phyloP scores from a whole-genome alignment of 2,113 vertebrate genomes.

The Larimichthys crocea region DNA sequence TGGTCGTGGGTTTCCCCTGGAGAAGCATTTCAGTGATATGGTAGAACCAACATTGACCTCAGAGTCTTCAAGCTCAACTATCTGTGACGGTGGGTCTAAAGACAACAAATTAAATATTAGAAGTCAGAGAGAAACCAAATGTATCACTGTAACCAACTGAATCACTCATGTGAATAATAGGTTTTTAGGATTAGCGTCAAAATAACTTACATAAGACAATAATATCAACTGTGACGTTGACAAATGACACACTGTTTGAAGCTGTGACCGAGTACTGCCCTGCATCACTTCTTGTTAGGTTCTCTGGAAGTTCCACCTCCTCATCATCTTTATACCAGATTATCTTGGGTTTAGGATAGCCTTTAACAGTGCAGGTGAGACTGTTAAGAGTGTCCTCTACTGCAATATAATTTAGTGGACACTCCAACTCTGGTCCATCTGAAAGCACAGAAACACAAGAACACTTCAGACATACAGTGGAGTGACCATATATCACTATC shows the following conservation, averaged over 20 bases:
- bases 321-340: conserved; percentile 61
- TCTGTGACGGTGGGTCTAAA: conserved; percentile 67
- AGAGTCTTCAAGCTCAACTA: conserved; percentile 68
- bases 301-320: conserved; percentile 37
- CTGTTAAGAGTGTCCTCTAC: conserved; percentile 30
- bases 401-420: conserved; percentile 25
- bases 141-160: neutral
- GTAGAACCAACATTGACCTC: conserved; percentile 43
- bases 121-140: conserved; percentile 1
- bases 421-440: conserved; percentile 60
- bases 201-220: conserved; percentile 63
- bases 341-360: conserved; percentile 29
- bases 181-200: neutral
- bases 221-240: conserved; percentile 44
- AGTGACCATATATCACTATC: neutral
- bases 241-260: neutral
- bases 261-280: conserved; percentile 65
- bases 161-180: no score
- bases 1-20: conserved; percentile 54
- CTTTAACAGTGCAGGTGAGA: conserved; percentile 34
- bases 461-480: neutral
- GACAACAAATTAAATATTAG: neutral
- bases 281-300: conserved; percentile 46
- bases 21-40: conserved; percentile 67
- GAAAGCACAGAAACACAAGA: conserved; percentile 16